phyloP scores from a whole-genome alignment of 2,888 invertebrate species.

The Epirrhoe alternata region DNA sequence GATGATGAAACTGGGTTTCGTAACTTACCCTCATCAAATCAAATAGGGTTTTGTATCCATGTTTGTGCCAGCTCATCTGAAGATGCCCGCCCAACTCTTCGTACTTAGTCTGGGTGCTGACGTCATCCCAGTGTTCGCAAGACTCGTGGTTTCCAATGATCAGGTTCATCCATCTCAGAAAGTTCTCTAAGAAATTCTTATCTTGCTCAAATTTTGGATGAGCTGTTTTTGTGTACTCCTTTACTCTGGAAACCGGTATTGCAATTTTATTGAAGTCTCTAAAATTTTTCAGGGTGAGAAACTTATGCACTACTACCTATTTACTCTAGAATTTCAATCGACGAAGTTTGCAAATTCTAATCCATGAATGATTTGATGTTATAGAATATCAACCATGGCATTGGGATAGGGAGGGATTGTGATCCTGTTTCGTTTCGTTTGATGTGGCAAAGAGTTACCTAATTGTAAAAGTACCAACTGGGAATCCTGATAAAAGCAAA shows the following conservation, averaged over 20 bases:
- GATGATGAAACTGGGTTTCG: neutral
- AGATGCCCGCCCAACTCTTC: conserved; percentile 54
- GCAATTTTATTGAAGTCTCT: too few species aligned
- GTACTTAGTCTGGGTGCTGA: conserved; percentile 54
- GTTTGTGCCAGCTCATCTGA: conserved; percentile 61
- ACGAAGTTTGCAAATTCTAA: too few species aligned
- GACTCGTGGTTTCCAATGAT: conserved; percentile 59
- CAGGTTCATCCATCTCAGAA: conserved; percentile 56
- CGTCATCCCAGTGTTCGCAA: conserved; percentile 61
- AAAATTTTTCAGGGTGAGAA: too few species aligned
- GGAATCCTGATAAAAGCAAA: neutral
- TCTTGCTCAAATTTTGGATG: conserved; percentile 50
- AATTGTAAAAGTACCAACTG: neutral
- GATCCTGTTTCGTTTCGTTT: neutral
- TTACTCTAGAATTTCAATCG: too few species aligned
- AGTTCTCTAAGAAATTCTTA: conserved; percentile 51
- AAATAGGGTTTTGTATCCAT: conserved; percentile 54
- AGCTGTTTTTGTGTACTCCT: conserved; percentile 48
- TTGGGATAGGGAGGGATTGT: too few species aligned
- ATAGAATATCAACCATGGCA: too few species aligned
- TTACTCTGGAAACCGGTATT: conserved; percentile 49
- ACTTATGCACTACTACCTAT: too few species aligned
- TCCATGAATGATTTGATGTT: too few species aligned
- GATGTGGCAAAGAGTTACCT: too few species aligned
- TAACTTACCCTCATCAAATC: conserved; percentile 32